Evolutionary conservation across 2,113 vertebrate species (phyloP).

Genomic region (Irena cyanogastra): DNA sequence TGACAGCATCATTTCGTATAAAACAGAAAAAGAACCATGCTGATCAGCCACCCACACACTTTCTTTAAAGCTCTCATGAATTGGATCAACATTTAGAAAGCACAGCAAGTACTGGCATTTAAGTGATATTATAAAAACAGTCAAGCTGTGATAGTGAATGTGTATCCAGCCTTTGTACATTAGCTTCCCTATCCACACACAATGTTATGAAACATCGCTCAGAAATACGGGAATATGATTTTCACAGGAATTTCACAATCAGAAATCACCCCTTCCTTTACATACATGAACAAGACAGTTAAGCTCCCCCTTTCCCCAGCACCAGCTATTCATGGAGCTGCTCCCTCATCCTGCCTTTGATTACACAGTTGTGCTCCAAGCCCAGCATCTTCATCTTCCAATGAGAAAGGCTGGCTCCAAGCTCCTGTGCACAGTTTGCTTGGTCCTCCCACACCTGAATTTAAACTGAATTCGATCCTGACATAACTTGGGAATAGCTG

Average conservation of each 20-base stretch:
- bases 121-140: background rate
- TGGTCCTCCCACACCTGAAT: background rate
- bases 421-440: background rate
- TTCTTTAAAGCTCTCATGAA: background rate
- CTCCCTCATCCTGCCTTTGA: background rate
- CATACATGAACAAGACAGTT: background rate
- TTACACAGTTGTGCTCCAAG: background rate
- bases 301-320: background rate
- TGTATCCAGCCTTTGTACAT: background rate
- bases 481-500: background rate
- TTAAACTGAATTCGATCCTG: background rate
- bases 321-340: background rate
- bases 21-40: background rate
- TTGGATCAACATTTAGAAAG: slow-evolving; percentile 40
- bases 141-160: background rate
- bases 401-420: background rate
- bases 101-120: slow-evolving; percentile 20
- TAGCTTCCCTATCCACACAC: background rate
- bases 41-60: slow-evolving; percentile 10
- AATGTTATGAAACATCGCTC: background rate
- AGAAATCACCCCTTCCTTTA: background rate
- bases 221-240: background rate
- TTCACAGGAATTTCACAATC: background rate
- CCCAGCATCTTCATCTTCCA: background rate
- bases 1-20: background rate